A percentile compares a stretch with the other conserved stretches of the same genome.
Evolutionary conservation across 2,113 vertebrate species (phyloP).

Genomic region (Apistogramma diplotaenia): DNA sequence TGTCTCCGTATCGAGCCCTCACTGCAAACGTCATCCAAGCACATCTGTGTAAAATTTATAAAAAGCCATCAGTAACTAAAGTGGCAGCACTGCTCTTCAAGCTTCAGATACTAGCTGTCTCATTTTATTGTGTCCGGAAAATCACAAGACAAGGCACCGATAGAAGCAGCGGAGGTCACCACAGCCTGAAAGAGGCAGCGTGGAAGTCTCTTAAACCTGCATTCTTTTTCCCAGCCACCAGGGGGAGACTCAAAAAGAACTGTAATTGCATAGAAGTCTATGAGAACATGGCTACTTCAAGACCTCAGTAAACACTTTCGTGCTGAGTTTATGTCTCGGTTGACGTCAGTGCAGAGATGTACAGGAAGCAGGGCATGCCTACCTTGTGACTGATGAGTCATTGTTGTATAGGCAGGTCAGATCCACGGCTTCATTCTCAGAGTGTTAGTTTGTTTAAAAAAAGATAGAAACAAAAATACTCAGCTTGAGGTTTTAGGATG

Average conservation of each 20-base stretch:
- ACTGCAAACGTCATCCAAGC: too few relatives aligned
- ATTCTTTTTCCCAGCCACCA: neutral
- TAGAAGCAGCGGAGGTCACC: neutral
- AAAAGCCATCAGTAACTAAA: neutral
- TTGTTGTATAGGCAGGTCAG: neutral
- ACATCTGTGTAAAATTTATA: neutral
- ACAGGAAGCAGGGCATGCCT: neutral
- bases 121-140: neutral
- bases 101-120: neutral
- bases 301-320: neutral
- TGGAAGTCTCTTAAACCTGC: neutral
- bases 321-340: neutral
- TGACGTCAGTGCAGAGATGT: neutral
- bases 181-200: neutral
- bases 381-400: neutral
- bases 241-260: neutral
- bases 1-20: too few relatives aligned
- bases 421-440: neutral
- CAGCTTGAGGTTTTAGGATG: neutral
- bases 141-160: neutral
- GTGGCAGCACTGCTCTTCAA: neutral
- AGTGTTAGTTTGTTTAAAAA: too few relatives aligned
- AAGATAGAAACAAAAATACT: neutral
- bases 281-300: too few relatives aligned
- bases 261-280: neutral